These are phyloP conservation scores for Gavialis gangeticus DNA, from an alignment of 2,113 vertebrate species.

Conservation along the genomic window DNA sequence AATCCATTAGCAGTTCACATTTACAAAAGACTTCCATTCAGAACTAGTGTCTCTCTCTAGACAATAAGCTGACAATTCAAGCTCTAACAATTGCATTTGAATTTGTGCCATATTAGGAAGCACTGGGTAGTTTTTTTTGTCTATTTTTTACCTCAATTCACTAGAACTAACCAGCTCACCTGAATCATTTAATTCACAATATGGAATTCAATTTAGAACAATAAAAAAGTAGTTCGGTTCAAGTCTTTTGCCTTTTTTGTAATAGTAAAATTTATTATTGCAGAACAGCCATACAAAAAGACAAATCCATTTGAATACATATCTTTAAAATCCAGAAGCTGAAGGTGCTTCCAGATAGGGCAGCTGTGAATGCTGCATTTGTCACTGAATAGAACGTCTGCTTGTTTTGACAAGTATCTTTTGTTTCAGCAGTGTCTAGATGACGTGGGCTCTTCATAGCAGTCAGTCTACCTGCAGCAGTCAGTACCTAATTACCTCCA, in stretches of 20 bases:
- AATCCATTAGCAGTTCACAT: not conserved
- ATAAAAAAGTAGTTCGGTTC: not conserved
- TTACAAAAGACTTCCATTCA: not conserved
- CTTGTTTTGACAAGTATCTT: constrained; percentile 1
- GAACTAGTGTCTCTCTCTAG: not conserved
- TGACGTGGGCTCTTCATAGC: not conserved
- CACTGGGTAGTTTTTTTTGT: not conserved
- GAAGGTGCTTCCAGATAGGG: not conserved
- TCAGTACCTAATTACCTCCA: not conserved
- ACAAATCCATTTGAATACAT: not conserved
- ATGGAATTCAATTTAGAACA: fast-evolving
- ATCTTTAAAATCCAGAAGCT: not conserved
- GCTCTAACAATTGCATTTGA: not conserved
- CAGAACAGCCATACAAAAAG: not conserved
- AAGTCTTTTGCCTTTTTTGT: not conserved
- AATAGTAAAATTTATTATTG: not conserved
- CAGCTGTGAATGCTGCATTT: not conserved
- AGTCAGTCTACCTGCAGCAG: not conserved
- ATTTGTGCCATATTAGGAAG: not conserved
- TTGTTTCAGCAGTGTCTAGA: not conserved
- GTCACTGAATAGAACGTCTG: not conserved
- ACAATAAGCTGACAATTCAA: not conserved
- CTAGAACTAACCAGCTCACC: not conserved
- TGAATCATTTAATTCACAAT: not conserved
- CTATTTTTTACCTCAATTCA: fast-evolving